Base-by-base conservation (phyloP, 1,140 invertebrate genomes). In the Eumeta japonica region DNA sequence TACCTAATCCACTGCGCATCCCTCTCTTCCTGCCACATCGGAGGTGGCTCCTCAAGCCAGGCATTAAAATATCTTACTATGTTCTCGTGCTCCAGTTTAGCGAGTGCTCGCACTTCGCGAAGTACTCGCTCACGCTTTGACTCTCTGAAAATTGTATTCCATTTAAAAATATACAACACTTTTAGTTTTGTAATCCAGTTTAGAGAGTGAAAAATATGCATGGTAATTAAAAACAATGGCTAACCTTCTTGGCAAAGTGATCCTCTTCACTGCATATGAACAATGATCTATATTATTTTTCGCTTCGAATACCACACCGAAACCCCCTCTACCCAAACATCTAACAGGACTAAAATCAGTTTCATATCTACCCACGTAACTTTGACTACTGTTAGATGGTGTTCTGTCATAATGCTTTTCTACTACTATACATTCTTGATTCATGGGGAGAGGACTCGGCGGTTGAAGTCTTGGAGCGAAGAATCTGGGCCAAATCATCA, bases 261-360 rank as follows among this genome's bases (percentile, higher is more conserved):
- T 97, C 53, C 94, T 82, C 76, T 99, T 98, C 0, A 99, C 85
- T 13, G 96, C 96, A 78, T 98, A 98, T 46, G 86, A 81, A 53
- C 90, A 89, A 55, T 97, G 90, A 65, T 99, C 96, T 36, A 97
- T 85, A 73, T 92, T 94, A 64, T 98, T 97, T 61, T 83, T 88
- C 0, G 90, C 93, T 68, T 97, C 89, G 75, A 97, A 98, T 0
- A 99, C 96, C 13, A 97, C 86, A 0, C 96, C 96, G 76, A 97
- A 98, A 0, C 94, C 96, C n/a, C 96, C 95, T 56, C 84, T 85
- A 0, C 94, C 94, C 1, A 98, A 75, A 48, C 89, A 88, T 40
- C 84, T 76, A 19, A 96, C 64, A 4, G 89, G 84, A 16, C 90
- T 86, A 71, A 96, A 98, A 55, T 97, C 94, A 11, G 81, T 83